Percentiles rank a stretch among this genome's conserved stretches.
Conservation (phyloP, 1,140 invertebrate genomes). For the Hestina assimilis region DNA sequence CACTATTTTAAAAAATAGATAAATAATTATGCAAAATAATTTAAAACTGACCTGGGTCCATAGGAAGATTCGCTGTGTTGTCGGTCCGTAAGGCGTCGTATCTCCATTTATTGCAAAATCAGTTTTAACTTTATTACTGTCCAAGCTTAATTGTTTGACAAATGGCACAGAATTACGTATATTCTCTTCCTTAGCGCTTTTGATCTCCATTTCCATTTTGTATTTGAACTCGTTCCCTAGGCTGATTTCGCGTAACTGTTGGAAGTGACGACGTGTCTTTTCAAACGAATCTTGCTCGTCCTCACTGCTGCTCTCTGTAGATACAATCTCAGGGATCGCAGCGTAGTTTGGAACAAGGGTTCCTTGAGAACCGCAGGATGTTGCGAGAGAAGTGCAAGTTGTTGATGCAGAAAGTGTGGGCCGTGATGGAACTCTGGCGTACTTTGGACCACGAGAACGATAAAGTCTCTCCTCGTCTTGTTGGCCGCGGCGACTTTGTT, state of each 20-base stretch:
- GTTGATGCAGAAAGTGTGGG: slow-evolving; percentile 72
- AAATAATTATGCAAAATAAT: background rate
- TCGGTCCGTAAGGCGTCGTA: slow-evolving; percentile 60
- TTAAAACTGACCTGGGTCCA: slow-evolving; percentile 76
- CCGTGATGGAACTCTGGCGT: slow-evolving; percentile 70
- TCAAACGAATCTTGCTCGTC: slow-evolving; percentile 73
- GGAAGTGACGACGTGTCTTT: slow-evolving; percentile 71
- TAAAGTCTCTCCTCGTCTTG: slow-evolving; percentile 65
- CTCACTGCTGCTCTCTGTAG: slow-evolving; percentile 68
- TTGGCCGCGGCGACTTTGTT: slow-evolving; percentile 57
- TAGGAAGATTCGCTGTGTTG: slow-evolving; percentile 78
- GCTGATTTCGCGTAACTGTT: slow-evolving; percentile 73
- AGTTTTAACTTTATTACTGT: slow-evolving; percentile 61
- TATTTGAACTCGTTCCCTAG: slow-evolving; percentile 75
- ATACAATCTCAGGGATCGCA: slow-evolving; percentile 59
- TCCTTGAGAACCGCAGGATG: slow-evolving; percentile 79
- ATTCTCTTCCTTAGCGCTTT: slow-evolving; percentile 79
- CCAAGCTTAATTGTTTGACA: slow-evolving; percentile 79
- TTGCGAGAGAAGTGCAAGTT: slow-evolving; percentile 76
- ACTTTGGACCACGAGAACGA: slow-evolving; percentile 58
- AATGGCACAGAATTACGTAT: slow-evolving; percentile 79
- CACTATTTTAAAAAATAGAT: no score
- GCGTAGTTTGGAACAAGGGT: slow-evolving; percentile 79
- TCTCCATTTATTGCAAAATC: slow-evolving; percentile 70
- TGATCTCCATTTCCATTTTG: slow-evolving; percentile 82